Base-by-base conservation (phyloP, 2,888 invertebrate genomes). In the Tricholauxania praeusta region DNA sequence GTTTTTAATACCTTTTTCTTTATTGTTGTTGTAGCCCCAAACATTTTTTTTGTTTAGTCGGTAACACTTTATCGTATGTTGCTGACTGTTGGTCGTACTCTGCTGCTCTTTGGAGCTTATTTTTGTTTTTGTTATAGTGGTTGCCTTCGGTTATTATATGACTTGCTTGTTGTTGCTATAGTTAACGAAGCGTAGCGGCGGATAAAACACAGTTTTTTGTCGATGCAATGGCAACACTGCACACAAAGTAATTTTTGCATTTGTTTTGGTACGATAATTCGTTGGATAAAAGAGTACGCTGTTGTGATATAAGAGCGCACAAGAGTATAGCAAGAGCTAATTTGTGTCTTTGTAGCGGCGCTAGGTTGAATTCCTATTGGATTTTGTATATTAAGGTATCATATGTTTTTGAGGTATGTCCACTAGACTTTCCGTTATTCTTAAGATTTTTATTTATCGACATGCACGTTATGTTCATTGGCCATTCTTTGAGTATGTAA, bases 211-310 rank as follows among this genome's bases (percentile, higher is more conserved):
- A 39, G 10, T 39, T 39, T 39, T 39, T 39, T 4, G 39, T 39
- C 7, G 2, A 10, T 47, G 63, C 73, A 73, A 72, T 72, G 74
- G 71, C 73, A 75, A 74, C 77, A 71, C 76, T 66, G 71, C 15
- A 52, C 8, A 39, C 10, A 32, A 53, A 57, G 19, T 57, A 60
- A 22, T 69, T 65, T 47, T 78, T 79, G 80, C 79, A 80, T 83
- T 84, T 84, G 84, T 84, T 85, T 85, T 84, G 84, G 78, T 84
- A 83, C 80, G 75, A 78, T 77, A 78, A 74, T 84, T 84, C 83
- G 82, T 77, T 74, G 51, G 52, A 62, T 52, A 32, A 32, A 65
- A 70, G 67, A 67, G 67, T 48, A 39, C 39, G 14, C 10, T 8
- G 7, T 4, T 64, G 15, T 28, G 39, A 12, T 15, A 6, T 22